Base-by-base conservation (phyloP, 2,888 invertebrate genomes). In the Synanthedon vespiformis region DNA sequence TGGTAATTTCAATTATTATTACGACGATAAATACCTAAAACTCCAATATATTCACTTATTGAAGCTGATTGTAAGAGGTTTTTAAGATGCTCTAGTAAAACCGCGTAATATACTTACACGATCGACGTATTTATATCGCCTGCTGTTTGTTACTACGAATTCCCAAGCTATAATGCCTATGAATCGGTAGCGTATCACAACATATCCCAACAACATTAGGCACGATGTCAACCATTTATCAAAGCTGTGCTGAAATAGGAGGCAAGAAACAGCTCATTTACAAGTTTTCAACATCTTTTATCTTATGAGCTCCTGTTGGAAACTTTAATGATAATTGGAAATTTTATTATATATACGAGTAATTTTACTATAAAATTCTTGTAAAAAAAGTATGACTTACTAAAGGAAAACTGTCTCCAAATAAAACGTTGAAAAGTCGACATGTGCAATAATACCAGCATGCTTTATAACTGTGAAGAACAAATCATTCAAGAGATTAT, bases 381-480 rank as follows among this genome's bases (percentile, higher is more conserved):
- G 5, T 22, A 22, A 22, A 22, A 22, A 10, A 34, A 34, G 34
- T 34, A 3, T 34, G 48, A 54, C 72, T 77, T 61, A 85, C 86
- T 53, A 76, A 49, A 27, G 86, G 84, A 67, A 79, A 87, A 2
- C 76, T 57, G 57, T 87, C 86, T 2, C 86, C 86, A 61, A 85
- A 87, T 53, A 82, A 69, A 2, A 77, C 72, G 55, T 85, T 84
- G 56, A 74, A 81, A 44, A 80, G 65, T 0, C 82, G 80, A 55
- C 83, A 78, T 4, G 78, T 61, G 53, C 79, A 75, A 56, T 77
- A 86, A 56, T 87, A 87, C 71, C 73, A 83, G 56, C 84, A 83
- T 1, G 70, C 58, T 40, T 59, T 51, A 58, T 85, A 86, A 55
- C 86, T 86, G 72, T n/a, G 3, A 44, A 34, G 10, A 34, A 22